These are phyloP conservation scores for Eristalinus aeneus DNA, from an alignment of 2,888 invertebrate genomes.

Conservation along the genomic window DNA sequence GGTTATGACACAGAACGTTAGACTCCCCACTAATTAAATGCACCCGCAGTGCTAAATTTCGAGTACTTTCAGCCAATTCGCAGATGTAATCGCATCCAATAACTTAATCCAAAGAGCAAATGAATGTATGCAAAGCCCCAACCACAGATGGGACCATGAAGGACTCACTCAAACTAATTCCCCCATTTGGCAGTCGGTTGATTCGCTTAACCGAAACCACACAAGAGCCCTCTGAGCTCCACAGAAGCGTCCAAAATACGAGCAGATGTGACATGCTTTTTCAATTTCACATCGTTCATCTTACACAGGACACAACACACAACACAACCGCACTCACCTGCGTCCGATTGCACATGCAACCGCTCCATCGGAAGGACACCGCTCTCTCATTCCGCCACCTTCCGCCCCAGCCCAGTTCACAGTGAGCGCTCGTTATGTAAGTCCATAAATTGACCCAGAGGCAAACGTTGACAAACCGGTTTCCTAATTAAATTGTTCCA, in stretches of 20 bases:
- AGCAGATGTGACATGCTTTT: neutral
- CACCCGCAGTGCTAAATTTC: too few species aligned
- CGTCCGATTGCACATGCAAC: neutral
- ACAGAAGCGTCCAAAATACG: neutral
- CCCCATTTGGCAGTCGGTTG: neutral
- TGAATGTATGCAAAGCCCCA: neutral
- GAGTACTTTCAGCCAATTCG: too few species aligned
- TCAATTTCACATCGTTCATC: neutral
- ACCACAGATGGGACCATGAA: neutral
- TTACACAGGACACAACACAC: too few species aligned
- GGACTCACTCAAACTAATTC: neutral
- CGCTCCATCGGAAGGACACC: neutral
- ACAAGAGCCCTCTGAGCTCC: neutral
- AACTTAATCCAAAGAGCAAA: neutral
- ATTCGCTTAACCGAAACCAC: neutral
- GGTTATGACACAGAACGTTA: too few species aligned
- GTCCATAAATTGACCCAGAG: slow-evolving; percentile 2
- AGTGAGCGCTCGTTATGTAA: neutral
- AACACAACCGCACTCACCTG: neutral
- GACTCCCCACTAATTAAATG: too few species aligned
- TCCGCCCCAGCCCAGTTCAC: neutral
- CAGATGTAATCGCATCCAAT: too few species aligned
- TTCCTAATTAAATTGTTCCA: slow-evolving; percentile 26
- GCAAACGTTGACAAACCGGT: neutral
- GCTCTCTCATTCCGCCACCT: neutral